Conservation (phyloP, 1,140 invertebrate species). For the Doryteuthis pealeii region DNA sequence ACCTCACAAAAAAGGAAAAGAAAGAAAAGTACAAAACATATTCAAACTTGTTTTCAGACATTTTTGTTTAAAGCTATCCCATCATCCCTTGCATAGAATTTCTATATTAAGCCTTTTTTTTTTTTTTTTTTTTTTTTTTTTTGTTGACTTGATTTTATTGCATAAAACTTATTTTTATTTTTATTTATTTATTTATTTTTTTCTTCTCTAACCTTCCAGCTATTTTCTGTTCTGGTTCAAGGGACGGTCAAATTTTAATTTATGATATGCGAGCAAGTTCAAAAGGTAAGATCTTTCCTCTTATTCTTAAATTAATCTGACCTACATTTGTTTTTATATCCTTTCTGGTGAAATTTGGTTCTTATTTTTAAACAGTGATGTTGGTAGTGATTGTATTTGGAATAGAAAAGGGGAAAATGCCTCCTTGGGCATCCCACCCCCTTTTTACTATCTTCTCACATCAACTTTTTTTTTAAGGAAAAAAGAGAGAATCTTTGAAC, state of each 20-base stretch:
- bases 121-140: too few relatives aligned
- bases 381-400: background rate
- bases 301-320: background rate
- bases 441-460: too few relatives aligned
- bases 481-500: background rate
- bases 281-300: constrained; percentile 43
- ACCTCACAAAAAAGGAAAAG: too few relatives aligned
- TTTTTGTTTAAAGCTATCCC: too few relatives aligned
- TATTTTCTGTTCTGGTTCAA: constrained; percentile 80
- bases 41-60: too few relatives aligned
- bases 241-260: constrained; percentile 80
- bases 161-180: too few relatives aligned
- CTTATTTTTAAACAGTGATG: background rate
- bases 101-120: too few relatives aligned
- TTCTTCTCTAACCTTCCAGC: constrained; percentile 55
- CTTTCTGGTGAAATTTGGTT: background rate
- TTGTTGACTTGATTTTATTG: too few relatives aligned
- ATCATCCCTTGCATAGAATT: background rate
- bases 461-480: background rate
- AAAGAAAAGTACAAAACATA: too few relatives aligned
- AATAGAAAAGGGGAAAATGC: background rate
- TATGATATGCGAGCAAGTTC: constrained; percentile 71
- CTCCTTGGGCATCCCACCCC: background rate
- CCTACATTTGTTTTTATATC: background rate
- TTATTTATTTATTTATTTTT: too few relatives aligned